Base-by-base conservation (phyloP, 2,797 vertebrate genomes). In the Tapera naevia region DNA sequence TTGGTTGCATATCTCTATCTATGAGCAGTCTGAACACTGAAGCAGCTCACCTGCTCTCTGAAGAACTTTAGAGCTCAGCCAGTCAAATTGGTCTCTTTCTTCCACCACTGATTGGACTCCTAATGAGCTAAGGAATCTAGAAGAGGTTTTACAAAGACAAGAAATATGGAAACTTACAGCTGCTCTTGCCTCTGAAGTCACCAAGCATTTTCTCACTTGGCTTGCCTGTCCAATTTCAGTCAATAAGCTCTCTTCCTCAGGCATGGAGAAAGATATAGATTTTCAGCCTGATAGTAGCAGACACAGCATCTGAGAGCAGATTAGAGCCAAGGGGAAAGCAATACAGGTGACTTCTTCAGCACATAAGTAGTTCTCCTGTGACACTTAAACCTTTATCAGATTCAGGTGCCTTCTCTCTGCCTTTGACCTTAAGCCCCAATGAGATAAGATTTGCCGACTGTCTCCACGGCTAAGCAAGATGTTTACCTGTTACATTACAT, bases 361-460 rank as follows among this genome's bases (percentile, higher is more conserved):
- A 50, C 67, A 39, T 41, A 88, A 95, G 58, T 41, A 69, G 75
- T 27, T 93, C 80, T 78, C 66, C 79, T 70, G 58, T 89, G 84
- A 89, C 75, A 91, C 84, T 93, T 90, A 58, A 81, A 79, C 61
- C 48, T 70, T 96, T 96, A 96, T 96, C 92, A 89, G 79, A 94
- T 82, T 93, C 65, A 67, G 54, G 61, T 91, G 46, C 58, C 45
- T 96, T 80, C 93, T 89, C 87, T 90, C 27, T 94, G 56, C 82
- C 76, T 89, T 80, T 94, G 85, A 96, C 88, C 90, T 81, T 66
- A 91, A 85, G 58, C 50, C 91, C 91, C 83, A 80, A 2, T 10
- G 46, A 92, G 93, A 91, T 96, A 95, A 89, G 81, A 50, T 74
- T 61, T 43, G 81, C 79, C 69, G 81, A 16, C 54, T 74, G 57